A percentile compares a stretch with the other conserved stretches of the same genome.
These are phyloP conservation scores for Platyrinchus mystaceus DNA, from an alignment of 2,797 vertebrate genomes.

Conservation along the genomic window DNA sequence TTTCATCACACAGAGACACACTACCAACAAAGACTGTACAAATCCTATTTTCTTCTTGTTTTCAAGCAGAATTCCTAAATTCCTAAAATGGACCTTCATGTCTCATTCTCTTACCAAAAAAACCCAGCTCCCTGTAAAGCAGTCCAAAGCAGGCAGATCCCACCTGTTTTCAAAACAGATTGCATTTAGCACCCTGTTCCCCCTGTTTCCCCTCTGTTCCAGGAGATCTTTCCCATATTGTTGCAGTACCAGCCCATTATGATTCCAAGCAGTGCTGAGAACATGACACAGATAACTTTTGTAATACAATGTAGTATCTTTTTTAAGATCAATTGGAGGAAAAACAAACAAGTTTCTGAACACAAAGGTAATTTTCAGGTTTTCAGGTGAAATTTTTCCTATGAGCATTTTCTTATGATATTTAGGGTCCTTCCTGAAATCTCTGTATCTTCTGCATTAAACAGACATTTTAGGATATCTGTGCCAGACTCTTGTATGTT, in stretches of 20 bases:
- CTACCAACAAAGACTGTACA: not conserved
- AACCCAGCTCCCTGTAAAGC: not conserved
- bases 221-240: not conserved
- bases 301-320: not conserved
- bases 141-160: not conserved
- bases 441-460: not conserved
- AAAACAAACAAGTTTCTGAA: not conserved
- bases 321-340: not conserved
- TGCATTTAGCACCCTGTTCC: rapidly evolving
- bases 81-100: not conserved
- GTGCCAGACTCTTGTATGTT: not conserved
- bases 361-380: not conserved
- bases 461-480: not conserved
- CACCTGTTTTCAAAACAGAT: not conserved
- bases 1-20: not conserved
- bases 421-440: not conserved
- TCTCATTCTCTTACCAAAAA: not conserved
- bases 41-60: not conserved
- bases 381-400: not conserved
- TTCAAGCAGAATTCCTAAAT: not conserved
- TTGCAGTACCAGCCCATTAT: not conserved
- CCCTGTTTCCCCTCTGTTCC: not conserved
- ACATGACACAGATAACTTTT: not conserved
- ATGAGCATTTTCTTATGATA: not conserved
- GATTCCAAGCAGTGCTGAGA: not conserved